Evolutionary conservation across 2,888 invertebrate genomes (phyloP).

Genomic region (Heliconius cydno): DNA sequence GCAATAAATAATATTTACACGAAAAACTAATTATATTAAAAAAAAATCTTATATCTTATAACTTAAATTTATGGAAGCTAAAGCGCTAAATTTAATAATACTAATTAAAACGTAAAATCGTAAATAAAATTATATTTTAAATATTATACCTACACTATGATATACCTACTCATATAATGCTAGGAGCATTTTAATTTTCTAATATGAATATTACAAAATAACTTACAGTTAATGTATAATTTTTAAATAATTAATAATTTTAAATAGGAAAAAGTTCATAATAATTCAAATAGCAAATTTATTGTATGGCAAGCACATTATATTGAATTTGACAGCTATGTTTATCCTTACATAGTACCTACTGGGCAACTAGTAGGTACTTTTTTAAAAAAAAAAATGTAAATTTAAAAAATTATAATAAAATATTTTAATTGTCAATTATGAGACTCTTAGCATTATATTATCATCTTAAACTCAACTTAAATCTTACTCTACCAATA

Average conservation of each 20-base stretch:
- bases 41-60: too few relatives aligned
- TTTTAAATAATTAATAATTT: constrained; percentile 6
- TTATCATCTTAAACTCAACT: constrained; percentile 21
- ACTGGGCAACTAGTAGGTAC: background rate
- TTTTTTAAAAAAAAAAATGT: background rate
- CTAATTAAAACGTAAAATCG: background rate
- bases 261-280: background rate
- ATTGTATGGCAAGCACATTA: background rate
- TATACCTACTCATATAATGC: background rate
- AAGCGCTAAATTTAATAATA: constrained; percentile 9
- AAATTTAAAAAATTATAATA: background rate
- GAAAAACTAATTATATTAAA: constrained; percentile 19
- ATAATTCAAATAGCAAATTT: background rate
- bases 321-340: constrained; percentile 4
- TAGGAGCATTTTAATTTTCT: background rate
- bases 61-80: background rate
- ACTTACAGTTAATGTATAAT: background rate
- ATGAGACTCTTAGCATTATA: constrained; percentile 12
- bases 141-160: background rate
- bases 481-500: constrained; percentile 46
- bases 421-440: background rate
- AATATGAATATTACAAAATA: background rate
- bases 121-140: background rate
- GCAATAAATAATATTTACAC: constrained; percentile 49
- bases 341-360: background rate